phyloP scores from a whole-genome alignment of 2,113 vertebrate genomes.

The Scortum barcoo region DNA sequence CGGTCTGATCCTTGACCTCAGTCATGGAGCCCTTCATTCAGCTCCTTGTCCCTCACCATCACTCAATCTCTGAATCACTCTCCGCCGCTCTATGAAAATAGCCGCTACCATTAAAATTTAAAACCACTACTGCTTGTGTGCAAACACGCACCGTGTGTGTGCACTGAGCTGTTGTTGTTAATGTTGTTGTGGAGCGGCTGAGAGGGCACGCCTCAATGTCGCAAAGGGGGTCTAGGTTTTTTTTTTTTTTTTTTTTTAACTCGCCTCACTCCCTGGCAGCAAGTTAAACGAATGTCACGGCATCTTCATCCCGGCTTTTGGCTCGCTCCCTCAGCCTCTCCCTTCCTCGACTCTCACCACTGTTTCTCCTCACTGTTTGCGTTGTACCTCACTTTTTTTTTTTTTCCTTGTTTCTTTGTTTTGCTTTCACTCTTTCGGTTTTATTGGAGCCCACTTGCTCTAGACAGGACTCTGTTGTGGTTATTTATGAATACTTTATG shows the following conservation, averaged over 20 bases:
- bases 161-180: conserved; percentile 53
- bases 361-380: conserved; percentile 16
- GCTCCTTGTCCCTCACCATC: conserved; percentile 49
- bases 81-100: conserved; percentile 59
- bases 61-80: conserved; percentile 64
- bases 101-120: conserved; percentile 68
- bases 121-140: conserved; percentile 64
- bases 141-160: conserved; percentile 52
- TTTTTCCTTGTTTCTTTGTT: conserved; percentile 34
- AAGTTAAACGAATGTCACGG: conserved; percentile 61
- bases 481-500: conserved; percentile 61
- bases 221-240: conserved; percentile 52
- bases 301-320: conserved; percentile 33
- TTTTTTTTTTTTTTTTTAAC: conserved; percentile 33
- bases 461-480: conserved; percentile 51
- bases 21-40: conserved; percentile 62
- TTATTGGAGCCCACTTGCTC: conserved; percentile 50
- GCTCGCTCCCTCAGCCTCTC: neutral
- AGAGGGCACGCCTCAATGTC: conserved; percentile 60
- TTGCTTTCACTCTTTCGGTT: conserved; percentile 41
- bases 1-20: conserved; percentile 51
- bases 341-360: conserved; percentile 15
- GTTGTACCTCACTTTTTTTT: conserved; percentile 13
- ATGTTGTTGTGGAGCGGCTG: conserved; percentile 46
- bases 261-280: conserved; percentile 50